phyloP scores from a whole-genome alignment of 2,797 vertebrate species.

The Thamnophis elegans region DNA sequence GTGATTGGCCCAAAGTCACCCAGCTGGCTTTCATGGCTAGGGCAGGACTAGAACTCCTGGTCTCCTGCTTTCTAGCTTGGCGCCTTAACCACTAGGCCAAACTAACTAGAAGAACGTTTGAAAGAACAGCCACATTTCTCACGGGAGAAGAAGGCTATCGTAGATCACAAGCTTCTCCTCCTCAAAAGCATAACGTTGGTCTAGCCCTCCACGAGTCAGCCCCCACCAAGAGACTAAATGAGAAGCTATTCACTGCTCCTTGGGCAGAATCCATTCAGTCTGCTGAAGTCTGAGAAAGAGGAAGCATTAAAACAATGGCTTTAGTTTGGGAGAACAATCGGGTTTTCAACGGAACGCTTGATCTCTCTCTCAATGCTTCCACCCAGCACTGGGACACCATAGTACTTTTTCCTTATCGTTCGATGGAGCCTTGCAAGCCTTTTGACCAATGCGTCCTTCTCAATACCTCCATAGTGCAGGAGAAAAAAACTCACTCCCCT shows the following conservation, averaged over 20 bases:
- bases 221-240: conserved; percentile 12
- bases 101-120: not conserved
- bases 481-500: conserved; percentile 65
- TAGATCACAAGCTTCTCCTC: not conserved
- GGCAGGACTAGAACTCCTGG: no score
- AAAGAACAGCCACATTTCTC: not conserved
- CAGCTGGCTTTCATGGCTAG: not conserved
- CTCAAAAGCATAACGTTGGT: conserved; percentile 23
- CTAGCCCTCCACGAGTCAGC: not conserved
- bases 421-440: conserved; percentile 38
- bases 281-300: not conserved
- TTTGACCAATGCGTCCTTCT: conserved; percentile 44
- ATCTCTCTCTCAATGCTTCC: not conserved
- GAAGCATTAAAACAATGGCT: conserved; percentile 35
- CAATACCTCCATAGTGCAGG: conserved; percentile 63
- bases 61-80: no score
- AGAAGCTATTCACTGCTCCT: conserved; percentile 8
- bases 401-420: conserved; percentile 47
- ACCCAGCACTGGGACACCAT: conserved; percentile 9
- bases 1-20: not conserved
- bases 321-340: conserved; percentile 16
- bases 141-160: not conserved
- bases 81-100: no score
- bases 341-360: conserved; percentile 11
- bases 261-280: not conserved